Base-by-base conservation (phyloP, 1,140 invertebrate species). In the Druon quercuslanigerum region DNA sequence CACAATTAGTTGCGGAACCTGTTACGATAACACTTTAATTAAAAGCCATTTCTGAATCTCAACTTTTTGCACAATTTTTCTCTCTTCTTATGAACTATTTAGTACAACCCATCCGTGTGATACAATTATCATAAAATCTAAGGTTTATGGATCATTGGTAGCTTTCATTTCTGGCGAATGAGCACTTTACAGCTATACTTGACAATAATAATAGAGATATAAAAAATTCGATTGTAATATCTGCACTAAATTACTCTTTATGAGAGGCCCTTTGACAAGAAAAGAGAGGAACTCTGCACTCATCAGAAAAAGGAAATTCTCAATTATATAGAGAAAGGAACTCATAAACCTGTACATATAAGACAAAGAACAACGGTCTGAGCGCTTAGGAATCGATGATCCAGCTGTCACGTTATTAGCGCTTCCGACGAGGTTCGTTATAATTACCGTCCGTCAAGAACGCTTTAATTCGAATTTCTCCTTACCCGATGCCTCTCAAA, bases 401-500 rank as follows among this genome's bases (percentile, higher is more conserved):
- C 79, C 83, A 77, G 76, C 84, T 83, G 83, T 83, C 84, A 75
- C 46, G 75, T 81, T 83, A 83, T 85, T 85, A 85, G 74, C 80
- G 76, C 75, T 76, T 72, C 71, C 60, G 73, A 71, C 79, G 75
- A 70, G 75, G 60, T 73, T 85, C 84, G 82, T 85, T 85, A 85
- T 85, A 82, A 85, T 85, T 84, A 85, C 82, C 77, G 75, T 46
- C 79, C 57, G 81, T 83, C 76, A 79, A 54, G 73, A 40, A 11
- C 20, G 60, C 14, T 85, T 85, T 85, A 83, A 85, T 85, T 85
- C 73, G 74, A 80, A 78, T 82, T 80, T 85, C 83, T 76, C 83
- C n/a, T 66, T 13, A 33, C 6, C 81, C 72, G 54, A 76, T 73
- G 71, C 73, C 70, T 71, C 52, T 81, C 78, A 50, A 73, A 46